phyloP scores from a whole-genome alignment of 2,113 vertebrate species.

The Lichenostomus cassidix region DNA sequence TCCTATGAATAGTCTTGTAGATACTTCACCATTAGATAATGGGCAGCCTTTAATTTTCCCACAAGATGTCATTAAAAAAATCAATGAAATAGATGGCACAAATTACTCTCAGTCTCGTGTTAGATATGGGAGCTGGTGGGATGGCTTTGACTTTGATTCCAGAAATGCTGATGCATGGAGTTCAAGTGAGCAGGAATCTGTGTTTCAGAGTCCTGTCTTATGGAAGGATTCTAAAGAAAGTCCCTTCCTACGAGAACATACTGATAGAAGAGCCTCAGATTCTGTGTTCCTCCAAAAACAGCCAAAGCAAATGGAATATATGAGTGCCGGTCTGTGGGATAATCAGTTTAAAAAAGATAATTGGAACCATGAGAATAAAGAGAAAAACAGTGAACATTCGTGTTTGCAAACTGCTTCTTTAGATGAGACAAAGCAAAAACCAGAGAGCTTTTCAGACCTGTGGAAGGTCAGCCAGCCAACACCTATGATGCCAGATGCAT shows the following conservation, averaged over 20 bases:
- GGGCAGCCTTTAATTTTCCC: slow-evolving; percentile 80
- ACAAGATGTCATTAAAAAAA: slow-evolving; percentile 82
- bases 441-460: slow-evolving; percentile 47
- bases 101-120: slow-evolving; percentile 73
- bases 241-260: neutral
- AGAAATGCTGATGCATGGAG: slow-evolving; percentile 77
- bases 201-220: slow-evolving; percentile 75
- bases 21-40: slow-evolving; percentile 81
- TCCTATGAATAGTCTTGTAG: slow-evolving; percentile 88
- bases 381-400: neutral
- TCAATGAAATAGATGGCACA: slow-evolving; percentile 72
- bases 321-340: slow-evolving; percentile 59
- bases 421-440: slow-evolving; percentile 52
- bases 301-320: slow-evolving; percentile 35
- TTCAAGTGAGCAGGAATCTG: slow-evolving; percentile 74
- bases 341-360: slow-evolving; percentile 38
- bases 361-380: neutral
- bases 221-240: slow-evolving; percentile 71
- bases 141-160: slow-evolving; percentile 81
- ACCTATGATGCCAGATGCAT: slow-evolving; percentile 34
- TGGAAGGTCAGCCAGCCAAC: slow-evolving; percentile 59
- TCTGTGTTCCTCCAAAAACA: slow-evolving; percentile 71
- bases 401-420: slow-evolving; percentile 10
- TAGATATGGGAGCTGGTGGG: slow-evolving; percentile 83
- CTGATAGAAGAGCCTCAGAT: slow-evolving; percentile 71